A percentile compares a stretch with the other conserved stretches of the same genome.
Conservation (phyloP, 2,113 vertebrate genomes). For the Anseranas semipalmata region DNA sequence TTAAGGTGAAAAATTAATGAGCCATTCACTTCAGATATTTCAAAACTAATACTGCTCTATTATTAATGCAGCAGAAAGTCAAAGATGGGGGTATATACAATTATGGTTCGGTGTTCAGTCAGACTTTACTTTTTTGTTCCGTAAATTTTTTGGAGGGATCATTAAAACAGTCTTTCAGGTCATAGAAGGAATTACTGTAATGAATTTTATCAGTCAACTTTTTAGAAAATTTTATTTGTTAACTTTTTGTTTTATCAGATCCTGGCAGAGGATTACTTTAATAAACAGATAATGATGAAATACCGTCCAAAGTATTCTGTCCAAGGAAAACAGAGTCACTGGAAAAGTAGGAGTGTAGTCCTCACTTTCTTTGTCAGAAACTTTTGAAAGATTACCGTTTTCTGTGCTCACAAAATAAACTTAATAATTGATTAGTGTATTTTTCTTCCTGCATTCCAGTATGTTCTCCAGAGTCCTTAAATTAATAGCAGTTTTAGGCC, state of each 20-base stretch:
- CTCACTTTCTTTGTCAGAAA: background rate
- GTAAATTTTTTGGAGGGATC: background rate
- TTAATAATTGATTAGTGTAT: background rate
- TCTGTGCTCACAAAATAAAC: background rate
- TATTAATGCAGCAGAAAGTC: slow-evolving; percentile 65
- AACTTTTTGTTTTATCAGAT: background rate
- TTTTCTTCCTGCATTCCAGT: background rate
- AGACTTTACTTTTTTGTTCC: background rate
- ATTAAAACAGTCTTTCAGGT: slow-evolving; percentile 20
- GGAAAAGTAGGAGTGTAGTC: background rate
- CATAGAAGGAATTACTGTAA: background rate
- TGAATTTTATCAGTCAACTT: slow-evolving; percentile 14
- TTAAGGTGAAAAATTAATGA: slow-evolving; percentile 80
- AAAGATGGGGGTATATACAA: background rate
- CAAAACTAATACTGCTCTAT: slow-evolving; percentile 68
- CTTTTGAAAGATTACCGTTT: background rate
- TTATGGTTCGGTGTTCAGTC: slow-evolving; percentile 3
- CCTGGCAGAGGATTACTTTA: background rate
- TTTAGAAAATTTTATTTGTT: background rate
- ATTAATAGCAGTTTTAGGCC: background rate
- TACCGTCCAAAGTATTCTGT: background rate
- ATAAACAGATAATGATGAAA: background rate
- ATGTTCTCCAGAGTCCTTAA: background rate
- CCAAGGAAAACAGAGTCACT: background rate
- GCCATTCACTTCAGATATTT: slow-evolving; percentile 70